Conservation (phyloP, 53 echinoderm and acorn worm species). For the Actinopyga echinites region DNA sequence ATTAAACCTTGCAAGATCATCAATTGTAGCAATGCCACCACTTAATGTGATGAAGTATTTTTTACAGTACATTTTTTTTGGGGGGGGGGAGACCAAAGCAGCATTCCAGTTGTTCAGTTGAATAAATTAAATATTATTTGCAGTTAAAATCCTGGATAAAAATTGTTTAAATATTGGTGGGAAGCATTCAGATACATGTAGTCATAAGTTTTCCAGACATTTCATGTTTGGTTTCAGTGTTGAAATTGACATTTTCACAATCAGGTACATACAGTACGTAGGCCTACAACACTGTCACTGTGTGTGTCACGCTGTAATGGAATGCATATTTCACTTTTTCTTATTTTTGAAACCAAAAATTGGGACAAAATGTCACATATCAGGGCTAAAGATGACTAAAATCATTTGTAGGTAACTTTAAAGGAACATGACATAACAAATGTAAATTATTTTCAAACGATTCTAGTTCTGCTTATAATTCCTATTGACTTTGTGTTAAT, state of each 20-base stretch:
- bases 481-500: too few relatives aligned
- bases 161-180: constrained; percentile 4
- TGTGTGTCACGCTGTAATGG: constrained; percentile 10
- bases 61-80: too few relatives aligned
- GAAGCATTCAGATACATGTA: constrained; percentile 20
- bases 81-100: too few relatives aligned
- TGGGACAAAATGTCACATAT: too few relatives aligned
- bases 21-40: too few relatives aligned
- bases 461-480: not conserved
- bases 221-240: constrained; percentile 21
- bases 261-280: not conserved
- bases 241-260: not conserved
- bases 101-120: not conserved
- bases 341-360: not conserved
- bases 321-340: not conserved
- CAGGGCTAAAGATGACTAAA: not conserved
- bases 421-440: not conserved
- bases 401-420: not conserved
- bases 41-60: too few relatives aligned
- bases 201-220: constrained; percentile 14
- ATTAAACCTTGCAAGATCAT: too few relatives aligned
- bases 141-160: constrained; percentile 15
- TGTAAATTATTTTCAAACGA: not conserved
- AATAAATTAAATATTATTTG: constrained; percentile 13
- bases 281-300: too few relatives aligned